Conservation (phyloP, 2,888 invertebrate species). For the Biston betularia region DNA sequence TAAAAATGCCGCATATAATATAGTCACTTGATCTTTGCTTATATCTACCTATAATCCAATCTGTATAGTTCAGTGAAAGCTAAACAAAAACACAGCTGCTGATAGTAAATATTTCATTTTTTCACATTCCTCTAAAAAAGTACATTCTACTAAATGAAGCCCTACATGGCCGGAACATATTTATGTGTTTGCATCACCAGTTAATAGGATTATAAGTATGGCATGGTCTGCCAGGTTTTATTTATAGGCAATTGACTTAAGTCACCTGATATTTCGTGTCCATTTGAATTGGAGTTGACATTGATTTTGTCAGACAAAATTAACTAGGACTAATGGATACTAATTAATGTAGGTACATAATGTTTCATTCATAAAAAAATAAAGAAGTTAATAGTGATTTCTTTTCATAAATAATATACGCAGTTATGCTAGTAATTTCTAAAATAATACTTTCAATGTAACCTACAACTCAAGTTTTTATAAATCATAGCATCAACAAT, state of each 20-base stretch:
- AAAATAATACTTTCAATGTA: too few species aligned
- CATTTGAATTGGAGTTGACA: conserved; percentile 28
- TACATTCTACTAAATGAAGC: conserved; percentile 52
- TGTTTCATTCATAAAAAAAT: too few species aligned
- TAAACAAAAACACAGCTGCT: background rate
- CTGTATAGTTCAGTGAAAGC: background rate
- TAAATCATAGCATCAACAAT: too few species aligned
- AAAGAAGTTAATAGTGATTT: too few species aligned
- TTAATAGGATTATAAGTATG: conserved; percentile 54
- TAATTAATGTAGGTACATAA: too few species aligned
- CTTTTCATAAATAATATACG: too few species aligned
- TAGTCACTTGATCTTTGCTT: too few species aligned
- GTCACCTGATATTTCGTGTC: conserved; percentile 45
- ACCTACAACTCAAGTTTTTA: too few species aligned
- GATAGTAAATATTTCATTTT: background rate
- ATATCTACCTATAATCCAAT: too few species aligned
- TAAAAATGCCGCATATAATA: too few species aligned
- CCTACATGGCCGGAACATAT: conserved; percentile 53
- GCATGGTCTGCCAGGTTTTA: conserved; percentile 44
- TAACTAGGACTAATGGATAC: background rate
- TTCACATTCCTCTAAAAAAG: background rate
- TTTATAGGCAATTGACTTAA: conserved; percentile 71
- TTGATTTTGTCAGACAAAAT: background rate
- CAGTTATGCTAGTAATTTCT: too few species aligned
- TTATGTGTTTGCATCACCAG: conserved; percentile 48